phyloP scores from a whole-genome alignment of 2,113 vertebrate species.

The Prunella himalayana region DNA sequence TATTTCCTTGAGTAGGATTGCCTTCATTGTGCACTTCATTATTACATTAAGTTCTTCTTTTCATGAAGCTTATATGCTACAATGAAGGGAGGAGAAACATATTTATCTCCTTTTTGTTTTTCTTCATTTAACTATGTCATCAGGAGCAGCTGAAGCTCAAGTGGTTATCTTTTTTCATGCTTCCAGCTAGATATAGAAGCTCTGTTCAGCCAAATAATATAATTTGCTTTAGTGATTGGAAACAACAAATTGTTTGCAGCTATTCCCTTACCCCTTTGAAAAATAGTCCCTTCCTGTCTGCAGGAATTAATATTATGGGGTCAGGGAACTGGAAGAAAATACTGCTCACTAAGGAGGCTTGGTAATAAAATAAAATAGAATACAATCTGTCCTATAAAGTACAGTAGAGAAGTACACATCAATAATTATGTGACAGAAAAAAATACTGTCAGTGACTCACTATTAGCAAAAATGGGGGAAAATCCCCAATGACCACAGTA shows the following conservation, averaged over 20 bases:
- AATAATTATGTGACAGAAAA: not conserved
- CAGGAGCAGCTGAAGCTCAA: not conserved
- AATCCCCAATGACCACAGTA: not conserved
- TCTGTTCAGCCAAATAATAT: not conserved
- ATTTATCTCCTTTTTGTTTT: not conserved
- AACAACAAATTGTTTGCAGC: not conserved
- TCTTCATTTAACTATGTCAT: not conserved
- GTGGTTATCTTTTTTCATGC: not conserved
- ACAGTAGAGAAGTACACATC: not conserved
- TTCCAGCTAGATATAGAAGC: not conserved
- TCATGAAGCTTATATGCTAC: not conserved
- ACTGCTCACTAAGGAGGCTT: not conserved
- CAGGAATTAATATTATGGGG: not conserved
- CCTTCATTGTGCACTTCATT: not conserved
- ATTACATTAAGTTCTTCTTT: not conserved
- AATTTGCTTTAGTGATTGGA: not conserved
- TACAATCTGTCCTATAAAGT: not conserved
- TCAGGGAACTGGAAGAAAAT: not conserved
- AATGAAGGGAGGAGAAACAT: not conserved
- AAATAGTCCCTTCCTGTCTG: not conserved
- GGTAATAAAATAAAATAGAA: not conserved
- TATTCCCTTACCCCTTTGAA: not conserved
- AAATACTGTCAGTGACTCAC: not conserved
- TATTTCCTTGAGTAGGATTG: not conserved
- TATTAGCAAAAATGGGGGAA: not conserved